A percentile compares a stretch with the other conserved stretches of the same genome.
These are phyloP conservation scores for Onychostruthus taczanowskii DNA, from an alignment of 2,113 vertebrate species.

Conservation along the genomic window DNA sequence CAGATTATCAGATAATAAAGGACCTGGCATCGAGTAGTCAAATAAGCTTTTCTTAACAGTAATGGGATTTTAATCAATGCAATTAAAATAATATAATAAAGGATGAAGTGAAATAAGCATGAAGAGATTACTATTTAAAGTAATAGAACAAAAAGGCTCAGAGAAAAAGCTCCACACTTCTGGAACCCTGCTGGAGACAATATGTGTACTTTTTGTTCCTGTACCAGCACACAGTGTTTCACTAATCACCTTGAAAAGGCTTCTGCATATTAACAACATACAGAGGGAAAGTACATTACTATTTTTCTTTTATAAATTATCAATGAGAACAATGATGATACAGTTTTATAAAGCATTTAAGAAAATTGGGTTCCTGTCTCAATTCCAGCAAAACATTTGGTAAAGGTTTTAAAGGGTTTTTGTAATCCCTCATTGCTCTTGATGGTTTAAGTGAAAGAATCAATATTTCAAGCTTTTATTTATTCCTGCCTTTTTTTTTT, in stretches of 20 bases:
- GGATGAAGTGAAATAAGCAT: not conserved
- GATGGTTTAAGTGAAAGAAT: not conserved
- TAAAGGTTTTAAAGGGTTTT: not conserved
- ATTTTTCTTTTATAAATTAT: not conserved
- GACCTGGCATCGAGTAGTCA: not conserved
- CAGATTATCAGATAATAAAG: slow-evolving; percentile 4
- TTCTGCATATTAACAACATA: not conserved
- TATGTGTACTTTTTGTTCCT: not conserved
- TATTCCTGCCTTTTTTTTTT: not conserved
- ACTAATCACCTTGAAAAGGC: not conserved
- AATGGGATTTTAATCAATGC: slow-evolving; percentile 16
- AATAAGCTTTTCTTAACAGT: not conserved
- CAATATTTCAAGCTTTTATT: not conserved
- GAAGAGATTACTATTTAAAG: not conserved
- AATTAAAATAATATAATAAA: slow-evolving; percentile 1
- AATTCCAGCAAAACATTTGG: not conserved
- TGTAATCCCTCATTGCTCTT: not conserved
- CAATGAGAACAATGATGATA: not conserved
- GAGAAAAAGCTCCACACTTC: not conserved
- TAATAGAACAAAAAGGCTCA: not conserved
- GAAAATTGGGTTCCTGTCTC: not conserved
- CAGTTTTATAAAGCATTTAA: not conserved
- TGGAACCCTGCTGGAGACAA: not conserved
- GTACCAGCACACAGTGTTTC: not conserved
- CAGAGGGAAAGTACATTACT: not conserved